phyloP scores from a whole-genome alignment of 2,113 vertebrate genomes.

The Ptychochromis oligacanthus region DNA sequence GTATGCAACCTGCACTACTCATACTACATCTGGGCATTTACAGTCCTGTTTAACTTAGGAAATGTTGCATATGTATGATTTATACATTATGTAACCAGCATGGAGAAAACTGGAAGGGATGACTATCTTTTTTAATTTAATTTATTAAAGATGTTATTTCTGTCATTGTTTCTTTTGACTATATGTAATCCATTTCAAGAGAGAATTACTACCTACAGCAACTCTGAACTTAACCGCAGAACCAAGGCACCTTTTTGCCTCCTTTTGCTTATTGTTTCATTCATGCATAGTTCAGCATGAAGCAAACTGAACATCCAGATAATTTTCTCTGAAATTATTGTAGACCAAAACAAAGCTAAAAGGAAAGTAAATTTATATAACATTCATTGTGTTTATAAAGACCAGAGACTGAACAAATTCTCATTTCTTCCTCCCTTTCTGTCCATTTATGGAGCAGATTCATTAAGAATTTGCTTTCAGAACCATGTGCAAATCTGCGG shows the following conservation, averaged over 20 bases:
- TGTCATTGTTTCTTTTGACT: slow-evolving; percentile 25
- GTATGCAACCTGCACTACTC: slow-evolving; percentile 61
- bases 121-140: slow-evolving; percentile 44
- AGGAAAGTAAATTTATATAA: too few relatives aligned
- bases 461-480: not conserved
- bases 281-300: not conserved
- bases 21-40: slow-evolving; percentile 17
- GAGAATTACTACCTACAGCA: not conserved
- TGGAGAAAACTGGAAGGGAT: not conserved
- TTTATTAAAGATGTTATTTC: slow-evolving; percentile 75
- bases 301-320: not conserved
- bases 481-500: not conserved
- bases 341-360: not conserved
- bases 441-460: not conserved
- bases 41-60: slow-evolving; percentile 12
- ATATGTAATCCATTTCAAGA: not conserved
- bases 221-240: not conserved
- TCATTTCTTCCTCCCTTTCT: too few relatives aligned
- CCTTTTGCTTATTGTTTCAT: not conserved
- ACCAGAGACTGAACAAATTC: too few relatives aligned
- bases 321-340: not conserved
- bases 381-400: too few relatives aligned
- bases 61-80: slow-evolving; percentile 45
- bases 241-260: not conserved
- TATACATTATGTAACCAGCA: slow-evolving; percentile 33